Evolutionary conservation across 2,113 vertebrate genomes (phyloP).

Genomic region (Ranitomeya imitator): DNA sequence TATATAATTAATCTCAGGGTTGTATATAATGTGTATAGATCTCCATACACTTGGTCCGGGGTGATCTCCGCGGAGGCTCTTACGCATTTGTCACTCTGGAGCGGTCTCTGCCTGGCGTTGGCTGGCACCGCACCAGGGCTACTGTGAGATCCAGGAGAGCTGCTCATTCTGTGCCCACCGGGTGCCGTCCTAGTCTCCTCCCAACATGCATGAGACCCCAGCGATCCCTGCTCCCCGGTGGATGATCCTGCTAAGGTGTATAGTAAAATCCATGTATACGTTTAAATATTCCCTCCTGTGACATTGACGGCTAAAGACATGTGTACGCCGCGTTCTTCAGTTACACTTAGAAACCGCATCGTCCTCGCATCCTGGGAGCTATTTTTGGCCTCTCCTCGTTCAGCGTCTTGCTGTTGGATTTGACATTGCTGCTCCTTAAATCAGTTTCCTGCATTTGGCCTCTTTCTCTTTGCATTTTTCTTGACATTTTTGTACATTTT

Average conservation of each 20-base stretch:
- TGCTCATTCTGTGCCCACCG: background rate
- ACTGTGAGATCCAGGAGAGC: slow-evolving; percentile 55
- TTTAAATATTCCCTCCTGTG: slow-evolving; percentile 64
- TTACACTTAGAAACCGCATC: slow-evolving; percentile 69
- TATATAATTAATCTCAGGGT: no score
- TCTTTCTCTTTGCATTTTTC: background rate
- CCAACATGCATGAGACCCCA: background rate
- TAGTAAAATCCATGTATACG: slow-evolving; percentile 50
- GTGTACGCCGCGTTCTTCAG: slow-evolving; percentile 76
- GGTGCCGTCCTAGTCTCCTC: background rate
- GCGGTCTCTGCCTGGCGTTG: background rate
- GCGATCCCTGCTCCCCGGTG: background rate
- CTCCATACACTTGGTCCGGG: background rate
- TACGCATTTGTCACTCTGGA: slow-evolving; percentile 49
- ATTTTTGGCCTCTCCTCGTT: slow-evolving; percentile 74
- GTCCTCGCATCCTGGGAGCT: slow-evolving; percentile 69
- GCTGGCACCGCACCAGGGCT: slow-evolving; percentile 50
- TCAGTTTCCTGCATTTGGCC: slow-evolving; percentile 49
- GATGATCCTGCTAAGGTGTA: slow-evolving; percentile 30
- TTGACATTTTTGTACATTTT: slow-evolving; percentile 22
- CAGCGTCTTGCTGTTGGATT: slow-evolving; percentile 63
- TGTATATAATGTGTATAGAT: no score
- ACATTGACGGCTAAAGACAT: slow-evolving; percentile 84
- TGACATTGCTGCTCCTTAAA: slow-evolving; percentile 59
- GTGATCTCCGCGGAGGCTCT: background rate